A percentile compares a stretch with the other conserved stretches of the same genome.
Evolutionary conservation across 1,140 invertebrate species (phyloP).

Genomic region (Ostrea edulis): DNA sequence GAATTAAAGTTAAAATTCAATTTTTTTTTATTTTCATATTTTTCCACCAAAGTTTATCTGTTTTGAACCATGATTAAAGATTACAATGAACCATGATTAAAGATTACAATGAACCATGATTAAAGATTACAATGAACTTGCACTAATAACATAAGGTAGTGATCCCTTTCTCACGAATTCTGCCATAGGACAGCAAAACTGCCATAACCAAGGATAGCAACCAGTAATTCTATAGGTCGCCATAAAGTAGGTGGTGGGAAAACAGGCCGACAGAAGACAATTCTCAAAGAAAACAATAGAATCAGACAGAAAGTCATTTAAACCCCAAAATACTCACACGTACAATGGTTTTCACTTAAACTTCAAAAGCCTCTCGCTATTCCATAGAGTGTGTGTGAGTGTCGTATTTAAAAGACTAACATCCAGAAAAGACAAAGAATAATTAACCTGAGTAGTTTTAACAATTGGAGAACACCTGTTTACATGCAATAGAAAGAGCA

Average conservation of each 20-base stretch:
- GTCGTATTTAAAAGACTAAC: not conserved
- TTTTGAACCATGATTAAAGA: no score
- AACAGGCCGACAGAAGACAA: not conserved
- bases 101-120: no score
- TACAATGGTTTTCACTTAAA: slow-evolving; percentile 18
- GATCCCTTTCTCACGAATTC: no score
- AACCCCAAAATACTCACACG: slow-evolving; percentile 21
- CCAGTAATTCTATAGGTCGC: no score
- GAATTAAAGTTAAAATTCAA: no score
- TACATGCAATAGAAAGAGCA: slow-evolving; percentile 28
- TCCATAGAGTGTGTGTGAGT: not conserved
- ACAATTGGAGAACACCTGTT: slow-evolving; percentile 29
- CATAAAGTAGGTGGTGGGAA: not conserved
- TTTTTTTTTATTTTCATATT: no score
- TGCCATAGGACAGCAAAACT: no score
- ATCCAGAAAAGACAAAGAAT: not conserved
- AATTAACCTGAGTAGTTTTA: slow-evolving; percentile 25
- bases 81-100: no score
- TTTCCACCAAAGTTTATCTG: no score
- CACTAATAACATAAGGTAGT: no score
- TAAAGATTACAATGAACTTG: no score
- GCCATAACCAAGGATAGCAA: no score
- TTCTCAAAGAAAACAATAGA: not conserved
- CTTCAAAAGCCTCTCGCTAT: slow-evolving; percentile 10
- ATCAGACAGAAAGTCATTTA: not conserved